Conservation (phyloP, 2,797 vertebrate species). For the Phrynocephalus forsythii region DNA sequence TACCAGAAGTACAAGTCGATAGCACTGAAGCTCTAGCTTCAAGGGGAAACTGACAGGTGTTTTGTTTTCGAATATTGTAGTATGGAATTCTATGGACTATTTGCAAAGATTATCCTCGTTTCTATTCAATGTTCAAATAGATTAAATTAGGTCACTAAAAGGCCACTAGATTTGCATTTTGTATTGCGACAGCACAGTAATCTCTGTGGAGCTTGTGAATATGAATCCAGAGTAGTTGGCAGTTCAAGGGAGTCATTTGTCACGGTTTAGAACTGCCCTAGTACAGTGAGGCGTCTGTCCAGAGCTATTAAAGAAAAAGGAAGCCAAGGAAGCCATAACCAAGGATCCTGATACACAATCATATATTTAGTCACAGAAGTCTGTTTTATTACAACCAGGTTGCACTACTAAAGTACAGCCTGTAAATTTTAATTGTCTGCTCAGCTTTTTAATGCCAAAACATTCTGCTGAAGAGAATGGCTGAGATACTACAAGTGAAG, state of each 20-base stretch:
- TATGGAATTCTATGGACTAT: slow-evolving; percentile 33
- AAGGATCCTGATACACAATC: not conserved
- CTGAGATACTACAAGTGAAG: not conserved
- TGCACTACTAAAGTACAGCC: not conserved
- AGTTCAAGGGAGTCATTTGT: slow-evolving; percentile 43
- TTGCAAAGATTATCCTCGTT: slow-evolving; percentile 51
- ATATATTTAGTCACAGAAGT: not conserved
- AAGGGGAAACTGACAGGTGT: slow-evolving; percentile 39
- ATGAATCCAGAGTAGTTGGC: slow-evolving; percentile 37
- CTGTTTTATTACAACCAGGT: slow-evolving; percentile 10
- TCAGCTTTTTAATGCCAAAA: slow-evolving; percentile 12
- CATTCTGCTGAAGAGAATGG: not conserved
- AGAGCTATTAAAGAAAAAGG: slow-evolving; percentile 26
- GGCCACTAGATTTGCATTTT: slow-evolving; percentile 62
- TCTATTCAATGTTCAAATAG: slow-evolving; percentile 62
- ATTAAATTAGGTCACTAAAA: slow-evolving; percentile 67
- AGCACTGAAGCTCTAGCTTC: slow-evolving; percentile 30
- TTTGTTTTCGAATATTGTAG: slow-evolving; percentile 45
- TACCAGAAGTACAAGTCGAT: slow-evolving; percentile 30
- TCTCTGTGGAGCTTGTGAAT: slow-evolving; percentile 40
- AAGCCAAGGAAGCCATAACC: slow-evolving; percentile 27
- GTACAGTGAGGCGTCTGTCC: slow-evolving; percentile 24
- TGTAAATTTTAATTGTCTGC: not conserved
- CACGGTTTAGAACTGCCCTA: not conserved
- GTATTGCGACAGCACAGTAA: slow-evolving; percentile 41